These are phyloP conservation scores for Parazoanthus darwini DNA, from an alignment of 92 coral and sea anemone genomes.

Conservation along the genomic window DNA sequence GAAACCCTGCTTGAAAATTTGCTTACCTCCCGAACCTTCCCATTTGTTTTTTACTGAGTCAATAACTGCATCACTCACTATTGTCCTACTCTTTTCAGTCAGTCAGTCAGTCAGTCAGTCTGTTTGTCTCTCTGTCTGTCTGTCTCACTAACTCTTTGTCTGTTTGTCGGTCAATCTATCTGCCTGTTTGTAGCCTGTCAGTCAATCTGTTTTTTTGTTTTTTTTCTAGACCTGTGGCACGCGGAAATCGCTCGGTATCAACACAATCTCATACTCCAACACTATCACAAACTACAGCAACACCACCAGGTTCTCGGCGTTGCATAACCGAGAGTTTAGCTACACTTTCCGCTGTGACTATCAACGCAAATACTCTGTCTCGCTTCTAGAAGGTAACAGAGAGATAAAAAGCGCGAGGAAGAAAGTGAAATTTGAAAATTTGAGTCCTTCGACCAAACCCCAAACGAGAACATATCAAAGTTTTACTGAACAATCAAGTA, in stretches of 20 bases:
- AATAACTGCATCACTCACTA: no score
- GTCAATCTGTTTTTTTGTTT: background rate
- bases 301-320: background rate
- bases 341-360: conserved; percentile 27
- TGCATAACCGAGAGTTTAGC: background rate
- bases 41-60: no score
- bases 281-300: conserved; percentile 21
- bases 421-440: background rate
- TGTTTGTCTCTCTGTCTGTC: no score
- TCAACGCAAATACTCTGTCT: conserved; percentile 12
- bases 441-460: background rate
- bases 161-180: no score
- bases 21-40: no score
- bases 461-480: background rate
- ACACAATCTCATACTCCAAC: conserved; percentile 21
- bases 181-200: no score
- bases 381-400: conserved; percentile 24
- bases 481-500: background rate
- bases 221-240: background rate
- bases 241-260: conserved; percentile 17
- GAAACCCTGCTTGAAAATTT: no score
- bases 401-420: background rate
- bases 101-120: background rate
- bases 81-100: no score
- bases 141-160: background rate